phyloP scores from a whole-genome alignment of 2,888 invertebrate species.

The Dynastes tityus region DNA sequence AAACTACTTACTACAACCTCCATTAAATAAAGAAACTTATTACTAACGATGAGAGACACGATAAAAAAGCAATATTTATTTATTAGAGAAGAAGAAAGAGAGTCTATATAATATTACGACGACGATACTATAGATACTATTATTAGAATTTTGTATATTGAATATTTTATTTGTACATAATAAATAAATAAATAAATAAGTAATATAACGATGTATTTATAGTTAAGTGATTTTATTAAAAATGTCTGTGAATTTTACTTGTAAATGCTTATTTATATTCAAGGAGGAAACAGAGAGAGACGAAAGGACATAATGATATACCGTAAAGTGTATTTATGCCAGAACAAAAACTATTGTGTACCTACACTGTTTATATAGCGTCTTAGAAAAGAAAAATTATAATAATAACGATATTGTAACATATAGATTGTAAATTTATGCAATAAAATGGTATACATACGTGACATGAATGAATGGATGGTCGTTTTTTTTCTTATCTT shows the following conservation, averaged over 20 bases:
- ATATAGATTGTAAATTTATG: constrained; percentile 55
- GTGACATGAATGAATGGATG: constrained; percentile 14
- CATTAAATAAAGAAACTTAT: constrained; percentile 14
- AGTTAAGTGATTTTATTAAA: constrained; percentile 52
- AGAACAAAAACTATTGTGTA: constrained; percentile 44
- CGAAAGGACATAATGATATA: constrained; percentile 22
- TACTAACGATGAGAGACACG: constrained; percentile 22
- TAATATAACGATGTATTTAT: constrained; percentile 49
- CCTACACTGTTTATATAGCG: constrained; percentile 51
- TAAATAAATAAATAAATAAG: constrained; percentile 51
- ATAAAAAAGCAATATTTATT: constrained; percentile 63
- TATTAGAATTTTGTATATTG: constrained; percentile 60
- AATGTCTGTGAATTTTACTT: constrained; percentile 57
- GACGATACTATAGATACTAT: constrained; percentile 52
- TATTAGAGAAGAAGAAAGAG: constrained; percentile 48
- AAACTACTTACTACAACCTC: constrained; percentile 22
- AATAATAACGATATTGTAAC: constrained; percentile 48
- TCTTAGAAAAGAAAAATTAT: constrained; percentile 37
- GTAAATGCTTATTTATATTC: constrained; percentile 52
- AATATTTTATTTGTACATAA: constrained; percentile 55
- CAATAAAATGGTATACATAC: constrained; percentile 55
- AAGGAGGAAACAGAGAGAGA: constrained; percentile 9
- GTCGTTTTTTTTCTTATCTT: constrained; percentile 15
- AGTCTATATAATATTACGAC: constrained; percentile 47
- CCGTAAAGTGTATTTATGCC: constrained; percentile 41